Conservation (phyloP, 1,140 invertebrate species). For the Melanaphis sacchari region DNA sequence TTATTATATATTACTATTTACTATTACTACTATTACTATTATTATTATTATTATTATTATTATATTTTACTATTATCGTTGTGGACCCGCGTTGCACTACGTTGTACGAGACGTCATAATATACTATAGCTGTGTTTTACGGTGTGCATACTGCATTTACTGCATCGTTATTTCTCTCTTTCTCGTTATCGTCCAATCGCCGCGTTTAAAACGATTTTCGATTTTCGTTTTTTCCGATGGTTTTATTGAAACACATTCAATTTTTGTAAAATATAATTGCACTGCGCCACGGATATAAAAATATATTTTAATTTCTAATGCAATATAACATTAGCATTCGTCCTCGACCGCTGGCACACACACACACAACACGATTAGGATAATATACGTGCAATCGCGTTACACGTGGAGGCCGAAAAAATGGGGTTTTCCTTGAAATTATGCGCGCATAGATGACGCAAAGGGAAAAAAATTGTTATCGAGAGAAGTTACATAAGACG, state of each 20-base stretch:
- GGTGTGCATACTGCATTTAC: not conserved
- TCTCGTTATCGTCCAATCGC: not conserved
- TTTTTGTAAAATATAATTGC: not conserved
- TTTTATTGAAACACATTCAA: not conserved
- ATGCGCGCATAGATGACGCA: not conserved
- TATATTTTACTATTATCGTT: not conserved
- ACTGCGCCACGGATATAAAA: not conserved
- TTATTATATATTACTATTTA: not conserved
- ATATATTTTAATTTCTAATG: not conserved
- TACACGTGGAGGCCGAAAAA: constrained; percentile 19
- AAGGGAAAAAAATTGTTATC: not conserved
- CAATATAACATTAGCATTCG: constrained; percentile 13
- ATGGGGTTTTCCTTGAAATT: constrained; percentile 53
- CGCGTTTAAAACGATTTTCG: too few species aligned
- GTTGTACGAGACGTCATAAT: not conserved
- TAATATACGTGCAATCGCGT: not conserved
- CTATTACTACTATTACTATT: not conserved
- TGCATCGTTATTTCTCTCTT: not conserved
- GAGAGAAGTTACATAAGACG: not conserved
- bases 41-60: not conserved
- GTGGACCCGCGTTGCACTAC: not conserved
- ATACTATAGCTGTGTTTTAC: not conserved
- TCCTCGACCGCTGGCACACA: constrained; percentile 41
- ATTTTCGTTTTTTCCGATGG: not conserved
- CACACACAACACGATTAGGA: not conserved